phyloP scores from a whole-genome alignment of 1,140 invertebrate species.

The Venustaconcha ellipsiformis region DNA sequence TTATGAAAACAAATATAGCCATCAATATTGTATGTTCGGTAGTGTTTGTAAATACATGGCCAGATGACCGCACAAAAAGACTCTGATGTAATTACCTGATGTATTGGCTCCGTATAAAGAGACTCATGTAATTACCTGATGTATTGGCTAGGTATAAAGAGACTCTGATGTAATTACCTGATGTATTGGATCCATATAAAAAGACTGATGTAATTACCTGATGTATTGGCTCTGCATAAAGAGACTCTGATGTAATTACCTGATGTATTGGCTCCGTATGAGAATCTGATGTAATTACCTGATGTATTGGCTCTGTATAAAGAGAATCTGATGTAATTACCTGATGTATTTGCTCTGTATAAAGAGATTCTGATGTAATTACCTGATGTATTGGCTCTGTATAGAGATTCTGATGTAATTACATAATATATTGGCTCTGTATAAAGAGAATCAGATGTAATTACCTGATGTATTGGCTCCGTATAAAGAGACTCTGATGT shows the following conservation, averaged over 20 bases:
- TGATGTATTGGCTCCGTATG: conserved; percentile 24
- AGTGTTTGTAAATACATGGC: too few species aligned
- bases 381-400: conserved; percentile 39
- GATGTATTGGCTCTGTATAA: conserved; percentile 32
- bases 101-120: conserved; percentile 25
- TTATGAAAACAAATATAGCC: too few species aligned
- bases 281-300: conserved; percentile 20
- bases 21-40: too few species aligned
- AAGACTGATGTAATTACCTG: conserved; percentile 19
- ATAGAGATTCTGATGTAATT: neutral
- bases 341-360: too few species aligned
- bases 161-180: conserved; percentile 26
- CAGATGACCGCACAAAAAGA: too few species aligned
- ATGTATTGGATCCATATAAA: conserved; percentile 29
- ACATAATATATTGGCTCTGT: conserved; percentile 35
- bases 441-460: too few species aligned
- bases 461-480: conserved; percentile 38
- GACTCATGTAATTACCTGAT: too few species aligned
- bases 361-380: neutral
- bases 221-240: conserved; percentile 9
- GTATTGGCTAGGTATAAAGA: too few species aligned
- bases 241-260: conserved; percentile 14
- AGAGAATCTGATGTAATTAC: neutral
- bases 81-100: conserved; percentile 26
- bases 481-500: too few species aligned